A percentile compares a stretch with the other conserved stretches of the same genome.
phyloP scores from a whole-genome alignment of 2,888 invertebrate genomes.

The Ochlodes sylvanus region DNA sequence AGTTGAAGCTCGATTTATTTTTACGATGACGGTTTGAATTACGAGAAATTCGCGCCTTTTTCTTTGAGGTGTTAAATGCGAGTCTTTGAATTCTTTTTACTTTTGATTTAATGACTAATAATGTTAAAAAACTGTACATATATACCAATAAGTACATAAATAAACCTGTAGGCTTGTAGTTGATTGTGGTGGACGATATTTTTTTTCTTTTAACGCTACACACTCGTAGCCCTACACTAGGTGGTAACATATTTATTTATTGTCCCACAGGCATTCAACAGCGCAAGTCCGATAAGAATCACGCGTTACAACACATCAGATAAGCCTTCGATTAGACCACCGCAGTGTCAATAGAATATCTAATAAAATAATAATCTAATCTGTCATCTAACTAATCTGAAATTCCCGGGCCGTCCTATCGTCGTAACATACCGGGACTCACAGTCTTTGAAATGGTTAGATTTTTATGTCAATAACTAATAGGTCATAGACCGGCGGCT shows the following conservation, averaged over 20 bases:
- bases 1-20: constrained; percentile 6
- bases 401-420: background rate
- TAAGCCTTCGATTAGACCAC: constrained; percentile 2
- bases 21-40: constrained; percentile 10
- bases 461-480: too few relatives aligned
- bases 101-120: background rate
- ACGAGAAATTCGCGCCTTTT: constrained; percentile 7
- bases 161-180: too few relatives aligned
- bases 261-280: too few relatives aligned
- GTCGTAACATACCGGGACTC: too few relatives aligned
- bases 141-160: too few relatives aligned
- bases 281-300: background rate
- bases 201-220: too few relatives aligned
- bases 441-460: too few relatives aligned
- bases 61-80: background rate
- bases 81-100: background rate
- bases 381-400: constrained; percentile 1
- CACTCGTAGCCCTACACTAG: too few relatives aligned
- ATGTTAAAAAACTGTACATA: too few relatives aligned
- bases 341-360: background rate
- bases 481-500: too few relatives aligned
- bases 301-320: background rate
- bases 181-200: too few relatives aligned
- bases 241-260: too few relatives aligned
- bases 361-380: constrained; percentile 2